Base-by-base conservation (phyloP, 1,140 invertebrate genomes). In the Tetramorium alpestre region DNA sequence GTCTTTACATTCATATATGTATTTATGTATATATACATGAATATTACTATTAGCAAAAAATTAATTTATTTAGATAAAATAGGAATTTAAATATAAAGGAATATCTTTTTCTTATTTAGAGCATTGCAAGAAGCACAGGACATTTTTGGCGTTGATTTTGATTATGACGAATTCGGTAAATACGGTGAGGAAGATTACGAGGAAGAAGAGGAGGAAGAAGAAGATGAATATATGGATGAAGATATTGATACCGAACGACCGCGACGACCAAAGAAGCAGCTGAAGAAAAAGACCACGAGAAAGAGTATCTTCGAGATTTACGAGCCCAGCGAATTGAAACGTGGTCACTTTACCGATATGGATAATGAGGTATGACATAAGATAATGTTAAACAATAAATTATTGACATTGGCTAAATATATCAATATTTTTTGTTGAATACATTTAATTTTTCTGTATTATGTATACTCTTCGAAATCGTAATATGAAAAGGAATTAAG, bases 71-170 rank as follows among this genome's bases (percentile, higher is more conserved):
- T 33, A 22, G 2, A 47, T 28, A 62, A 49, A 1, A 33, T 7
- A 3, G 18, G 1, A n/a, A 64, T 44, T 44, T 38, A 77, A 6
- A 47, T 28, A 28, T 58, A 33, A 62, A 77, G 10, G 6, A 13
- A 47, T 76, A 28, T 62, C 5, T 65, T 77, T 84, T 49, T 60
- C 44, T 62, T 51, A 92, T 94, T 58, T 93, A 98, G 98, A 6
- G 98, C 98, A 0, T 95, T 99, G 41, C 99, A 99, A 97, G 99
- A 99, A 95, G 99, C 99, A 75, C 99, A 99, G 95, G 99, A 99
- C 93, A 99, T 99, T 89, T 99, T 99, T 95, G 99, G 99, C 80
- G 99, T 99, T 28, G 98, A 99, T 94, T 99, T 99, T 96, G 99
- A 99, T 95, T 99, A 98, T 94, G 98, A 99, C 88, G 99, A 99